A percentile compares a stretch with the other conserved stretches of the same genome.
Conservation (phyloP, 1,140 invertebrate species). For the Monomorium pharaonis region DNA sequence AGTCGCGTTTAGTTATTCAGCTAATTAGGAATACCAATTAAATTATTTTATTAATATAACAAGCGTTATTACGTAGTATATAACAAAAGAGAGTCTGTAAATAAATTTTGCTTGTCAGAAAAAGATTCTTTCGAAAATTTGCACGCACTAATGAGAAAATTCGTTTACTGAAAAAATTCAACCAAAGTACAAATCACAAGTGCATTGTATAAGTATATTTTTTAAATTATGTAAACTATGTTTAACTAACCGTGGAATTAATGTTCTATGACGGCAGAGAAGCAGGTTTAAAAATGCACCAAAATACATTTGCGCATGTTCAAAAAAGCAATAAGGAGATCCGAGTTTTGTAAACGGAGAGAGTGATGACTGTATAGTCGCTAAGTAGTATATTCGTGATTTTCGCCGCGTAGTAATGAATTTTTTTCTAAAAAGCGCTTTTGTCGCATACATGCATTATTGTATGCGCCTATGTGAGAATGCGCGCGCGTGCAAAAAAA, state of each 20-base stretch:
- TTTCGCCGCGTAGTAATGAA: slow-evolving; percentile 71
- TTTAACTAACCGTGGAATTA: slow-evolving; percentile 45
- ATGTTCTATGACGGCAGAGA: slow-evolving; percentile 49
- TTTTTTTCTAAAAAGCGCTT: slow-evolving; percentile 78
- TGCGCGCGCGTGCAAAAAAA: slow-evolving; percentile 19
- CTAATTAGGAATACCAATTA: slow-evolving; percentile 18
- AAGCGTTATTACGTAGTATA: not conserved
- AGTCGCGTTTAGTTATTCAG: not conserved
- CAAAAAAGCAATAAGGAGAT: slow-evolving; percentile 17
- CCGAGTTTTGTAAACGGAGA: not conserved
- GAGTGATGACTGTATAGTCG: slow-evolving; percentile 1
- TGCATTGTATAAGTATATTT: not conserved
- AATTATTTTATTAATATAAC: not conserved
- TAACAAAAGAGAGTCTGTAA: not conserved
- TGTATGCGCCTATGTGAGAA: slow-evolving; percentile 27
- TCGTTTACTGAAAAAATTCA: not conserved
- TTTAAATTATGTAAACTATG: not conserved
- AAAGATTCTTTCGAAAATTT: not conserved
- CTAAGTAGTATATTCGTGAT: slow-evolving; percentile 69
- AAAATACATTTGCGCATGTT: slow-evolving; percentile 68
- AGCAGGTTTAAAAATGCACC: slow-evolving; percentile 66
- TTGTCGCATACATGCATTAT: slow-evolving; percentile 66
- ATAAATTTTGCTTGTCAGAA: not conserved
- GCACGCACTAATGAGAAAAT: not conserved
- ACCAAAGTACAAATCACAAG: not conserved